phyloP scores from a whole-genome alignment of 2,797 vertebrate genomes.

The Scolopax bukidnonensis region DNA sequence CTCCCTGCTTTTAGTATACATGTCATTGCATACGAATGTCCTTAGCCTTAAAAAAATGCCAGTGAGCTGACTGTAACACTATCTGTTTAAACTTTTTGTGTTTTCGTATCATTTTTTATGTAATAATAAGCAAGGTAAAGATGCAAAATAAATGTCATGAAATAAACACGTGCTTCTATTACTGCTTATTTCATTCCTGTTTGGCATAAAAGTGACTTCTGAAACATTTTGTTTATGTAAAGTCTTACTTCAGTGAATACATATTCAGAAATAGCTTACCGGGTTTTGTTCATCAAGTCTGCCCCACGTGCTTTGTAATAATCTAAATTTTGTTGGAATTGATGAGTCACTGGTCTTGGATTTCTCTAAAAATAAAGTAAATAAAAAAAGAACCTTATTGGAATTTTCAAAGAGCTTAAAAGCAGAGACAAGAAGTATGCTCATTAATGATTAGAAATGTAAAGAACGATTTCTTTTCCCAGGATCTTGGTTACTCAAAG shows the following conservation, averaged over 20 bases:
- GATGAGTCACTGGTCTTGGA: constrained; percentile 92
- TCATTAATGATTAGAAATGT: not conserved
- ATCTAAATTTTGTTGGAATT: constrained; percentile 97
- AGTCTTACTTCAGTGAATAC: not conserved
- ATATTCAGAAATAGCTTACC: constrained; percentile 80
- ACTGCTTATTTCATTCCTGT: not conserved
- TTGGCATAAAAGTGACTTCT: not conserved
- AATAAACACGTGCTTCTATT: not conserved
- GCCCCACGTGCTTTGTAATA: constrained; percentile 96
- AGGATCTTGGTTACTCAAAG: not conserved
- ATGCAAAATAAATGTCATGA: not conserved
- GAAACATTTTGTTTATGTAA: not conserved
- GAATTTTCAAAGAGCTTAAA: not conserved
- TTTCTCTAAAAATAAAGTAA: constrained; percentile 83
- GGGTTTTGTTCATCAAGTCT: constrained; percentile 92
- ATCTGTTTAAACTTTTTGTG: not conserved
- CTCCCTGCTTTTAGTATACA: not conserved
- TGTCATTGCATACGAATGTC: not conserved
- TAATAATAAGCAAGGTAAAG: not conserved
- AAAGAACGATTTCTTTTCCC: not conserved
- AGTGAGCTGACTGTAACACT: fast-evolving
- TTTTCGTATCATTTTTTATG: not conserved
- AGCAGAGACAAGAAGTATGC: not conserved
- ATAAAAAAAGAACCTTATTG: not conserved
- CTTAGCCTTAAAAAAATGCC: not conserved